phyloP scores from a whole-genome alignment of 2,113 vertebrate genomes.

The Prunella himalayana region DNA sequence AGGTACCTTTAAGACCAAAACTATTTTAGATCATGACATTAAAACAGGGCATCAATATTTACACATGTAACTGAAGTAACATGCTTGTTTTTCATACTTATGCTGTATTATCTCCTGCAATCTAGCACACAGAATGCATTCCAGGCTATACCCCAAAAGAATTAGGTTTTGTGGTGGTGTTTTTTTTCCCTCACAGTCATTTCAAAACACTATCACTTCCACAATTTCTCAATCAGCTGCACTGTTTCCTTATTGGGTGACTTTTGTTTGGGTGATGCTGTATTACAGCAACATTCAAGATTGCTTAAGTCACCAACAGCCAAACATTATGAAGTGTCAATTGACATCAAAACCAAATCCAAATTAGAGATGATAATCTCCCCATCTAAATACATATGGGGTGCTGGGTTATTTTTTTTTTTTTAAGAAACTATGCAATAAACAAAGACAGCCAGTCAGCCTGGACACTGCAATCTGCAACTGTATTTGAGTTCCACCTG shows the following conservation, averaged over 20 bases:
- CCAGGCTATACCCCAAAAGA: neutral
- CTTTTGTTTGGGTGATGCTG: conserved; percentile 45
- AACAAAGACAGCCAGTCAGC: neutral
- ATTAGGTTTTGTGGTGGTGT: neutral
- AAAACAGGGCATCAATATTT: neutral
- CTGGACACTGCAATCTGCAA: neutral
- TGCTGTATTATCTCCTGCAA: neutral
- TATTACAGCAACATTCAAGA: neutral
- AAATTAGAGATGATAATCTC: neutral
- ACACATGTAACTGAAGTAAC: neutral
- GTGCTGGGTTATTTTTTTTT: neutral
- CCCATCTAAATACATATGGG: neutral
- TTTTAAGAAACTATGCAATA: neutral
- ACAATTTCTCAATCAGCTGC: conserved; percentile 63
- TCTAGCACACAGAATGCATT: neutral
- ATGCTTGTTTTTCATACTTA: neutral
- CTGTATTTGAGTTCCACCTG: neutral
- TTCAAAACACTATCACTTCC: conserved; percentile 59
- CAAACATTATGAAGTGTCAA: neutral
- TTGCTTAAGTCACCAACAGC: neutral
- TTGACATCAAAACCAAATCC: neutral
- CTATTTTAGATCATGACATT: neutral
- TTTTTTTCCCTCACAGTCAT: neutral
- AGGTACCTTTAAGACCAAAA: neutral
- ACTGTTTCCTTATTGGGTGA: conserved; percentile 4